These are phyloP conservation scores for Micoletzkya japonica DNA, from an alignment of 2,888 invertebrate genomes.

Conservation along the genomic window DNA sequence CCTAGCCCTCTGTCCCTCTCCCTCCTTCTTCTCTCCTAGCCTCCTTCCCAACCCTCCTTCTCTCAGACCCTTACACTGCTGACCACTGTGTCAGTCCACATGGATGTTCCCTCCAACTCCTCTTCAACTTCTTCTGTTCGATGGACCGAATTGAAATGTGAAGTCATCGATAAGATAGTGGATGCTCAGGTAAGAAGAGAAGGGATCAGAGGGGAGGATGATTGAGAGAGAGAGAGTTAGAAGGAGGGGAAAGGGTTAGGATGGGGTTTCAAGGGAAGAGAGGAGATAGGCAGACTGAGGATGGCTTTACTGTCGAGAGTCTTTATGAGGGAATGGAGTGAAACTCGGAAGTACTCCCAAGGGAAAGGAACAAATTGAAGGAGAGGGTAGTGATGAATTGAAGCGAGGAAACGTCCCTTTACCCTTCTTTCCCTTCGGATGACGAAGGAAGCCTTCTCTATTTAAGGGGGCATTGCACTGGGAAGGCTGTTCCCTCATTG, in stretches of 20 bases:
- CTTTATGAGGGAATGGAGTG: neutral
- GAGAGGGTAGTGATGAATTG: too few relatives aligned
- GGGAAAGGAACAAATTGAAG: slow-evolving; percentile 21
- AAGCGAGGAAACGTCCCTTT: too few relatives aligned
- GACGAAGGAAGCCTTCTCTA: too few relatives aligned
- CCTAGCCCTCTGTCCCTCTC: neutral
- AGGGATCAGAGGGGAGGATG: neutral
- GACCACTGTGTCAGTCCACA: neutral
- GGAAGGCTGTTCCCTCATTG: too few relatives aligned
- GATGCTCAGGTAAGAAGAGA: slow-evolving; percentile 36
- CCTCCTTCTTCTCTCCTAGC: slow-evolving; percentile 6
- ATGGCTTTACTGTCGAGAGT: too few relatives aligned
- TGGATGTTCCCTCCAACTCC: neutral
- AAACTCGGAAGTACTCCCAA: neutral
- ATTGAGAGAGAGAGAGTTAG: neutral
- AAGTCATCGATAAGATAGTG: slow-evolving; percentile 38
- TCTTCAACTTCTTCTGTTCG: neutral
- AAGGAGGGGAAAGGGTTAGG: neutral
- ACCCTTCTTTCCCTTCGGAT: too few relatives aligned
- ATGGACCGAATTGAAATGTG: slow-evolving; percentile 40
- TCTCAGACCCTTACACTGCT: slow-evolving; percentile 1
- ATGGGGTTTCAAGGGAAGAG: neutral
- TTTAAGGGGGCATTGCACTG: too few relatives aligned
- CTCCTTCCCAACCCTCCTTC: neutral
- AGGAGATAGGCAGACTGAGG: too few relatives aligned